Base-by-base conservation (phyloP, 1,140 invertebrate genomes). In the Daktulosphaira vitifoliae region DNA sequence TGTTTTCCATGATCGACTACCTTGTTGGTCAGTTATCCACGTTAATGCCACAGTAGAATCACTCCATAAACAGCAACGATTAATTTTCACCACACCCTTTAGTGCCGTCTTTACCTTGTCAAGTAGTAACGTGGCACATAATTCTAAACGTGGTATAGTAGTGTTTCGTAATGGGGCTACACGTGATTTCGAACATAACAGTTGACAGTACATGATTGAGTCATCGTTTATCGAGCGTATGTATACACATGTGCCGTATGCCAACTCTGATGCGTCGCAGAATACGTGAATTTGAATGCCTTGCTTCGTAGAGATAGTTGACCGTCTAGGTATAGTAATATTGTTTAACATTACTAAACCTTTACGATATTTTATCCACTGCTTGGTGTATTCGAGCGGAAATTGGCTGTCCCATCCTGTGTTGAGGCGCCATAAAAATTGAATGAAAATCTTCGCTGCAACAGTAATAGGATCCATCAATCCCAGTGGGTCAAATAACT, bases 401-500 rank as follows among this genome's bases (percentile, higher is more conserved):
- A 76, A 22, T 8, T 59, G 8, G 29, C 75, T 71, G 66, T 77
- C 74, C 73, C 74, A 76, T 38, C 56, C 67, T 23, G 72, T 29
- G 8, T 72, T 69, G 26, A 66, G 13, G 48, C 33, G 9, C 73
- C 73, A 76, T 42, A 75, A 38, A 16, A 65, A 49, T 65, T 77
- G 74, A 6, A 79, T 70, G 7, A 78, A 64, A 9, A 75, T 39
- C 70, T 78, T 79, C 2, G 72, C 68, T 29, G 51, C 66, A 2
- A 72, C 69, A 3, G 70, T 69, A 7, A 75, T 49, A 2, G 76
- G 74, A 2, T 71, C 66, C 1, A 77, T 22, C 68, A 73, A 74
- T 1, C 75, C 74, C 11, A 78, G 29, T 1, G 75, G 76, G 68
- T 78, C 76, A 68, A 73, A 78, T 38, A 78, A 66, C 22, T 71